Conservation (phyloP, 1,140 invertebrate genomes). For the Saxidomus purpurata region DNA sequence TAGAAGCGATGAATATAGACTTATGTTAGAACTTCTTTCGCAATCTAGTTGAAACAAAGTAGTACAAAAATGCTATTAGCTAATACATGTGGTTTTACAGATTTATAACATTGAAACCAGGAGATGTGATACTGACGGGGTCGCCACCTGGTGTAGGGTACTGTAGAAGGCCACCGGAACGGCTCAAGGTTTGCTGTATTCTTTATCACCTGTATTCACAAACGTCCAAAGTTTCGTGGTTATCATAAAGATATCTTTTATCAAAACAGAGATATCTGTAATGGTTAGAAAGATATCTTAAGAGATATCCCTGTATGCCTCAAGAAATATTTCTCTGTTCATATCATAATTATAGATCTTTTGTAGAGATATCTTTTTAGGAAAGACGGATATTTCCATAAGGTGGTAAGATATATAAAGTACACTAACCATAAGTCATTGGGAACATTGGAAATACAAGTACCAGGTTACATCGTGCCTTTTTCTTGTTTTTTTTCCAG, state of each 20-base stretch:
- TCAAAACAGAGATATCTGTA: no score
- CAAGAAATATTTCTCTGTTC: neutral
- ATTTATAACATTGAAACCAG: conserved; percentile 93
- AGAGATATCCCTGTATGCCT: no score
- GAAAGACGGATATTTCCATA: neutral
- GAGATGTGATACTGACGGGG: conserved; percentile 95
- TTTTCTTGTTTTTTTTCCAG: neutral
- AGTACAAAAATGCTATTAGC: neutral
- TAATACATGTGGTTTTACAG: conserved; percentile 85
- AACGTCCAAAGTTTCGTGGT: no score
- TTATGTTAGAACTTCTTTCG: no score
- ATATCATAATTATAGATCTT: neutral
- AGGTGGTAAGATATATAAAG: neutral
- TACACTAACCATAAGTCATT: neutral
- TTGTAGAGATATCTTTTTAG: neutral
- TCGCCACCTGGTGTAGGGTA: conserved; percentile 95
- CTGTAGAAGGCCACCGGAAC: conserved; percentile 92
- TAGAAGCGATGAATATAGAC: no score
- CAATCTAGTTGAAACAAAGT: neutral
- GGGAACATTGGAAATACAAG: neutral
- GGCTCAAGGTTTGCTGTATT: conserved; percentile 89
- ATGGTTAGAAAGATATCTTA: no score
- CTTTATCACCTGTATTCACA: no score
- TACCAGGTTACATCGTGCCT: no score
- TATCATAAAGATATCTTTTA: no score